Percentiles rank a stretch among this genome's conserved stretches.
These are phyloP conservation scores for Laticauda laticaudata DNA, from an alignment of 2,113 vertebrate species.

Conservation along the genomic window DNA sequence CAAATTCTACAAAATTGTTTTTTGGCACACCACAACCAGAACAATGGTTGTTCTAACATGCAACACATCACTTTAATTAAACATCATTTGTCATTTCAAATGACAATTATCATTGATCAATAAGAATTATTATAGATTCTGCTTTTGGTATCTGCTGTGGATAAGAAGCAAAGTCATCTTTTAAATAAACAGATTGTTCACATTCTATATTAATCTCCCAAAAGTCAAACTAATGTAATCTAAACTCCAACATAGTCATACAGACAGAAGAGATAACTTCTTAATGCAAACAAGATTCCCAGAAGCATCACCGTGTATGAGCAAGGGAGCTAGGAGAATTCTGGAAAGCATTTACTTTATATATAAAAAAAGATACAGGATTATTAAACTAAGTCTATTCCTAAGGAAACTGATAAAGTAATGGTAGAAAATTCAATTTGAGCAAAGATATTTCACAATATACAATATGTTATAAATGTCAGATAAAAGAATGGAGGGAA, in stretches of 20 bases:
- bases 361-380: background rate
- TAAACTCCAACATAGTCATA: background rate
- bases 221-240: background rate
- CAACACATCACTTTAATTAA: background rate
- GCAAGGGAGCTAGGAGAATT: background rate
- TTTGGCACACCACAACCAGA: background rate
- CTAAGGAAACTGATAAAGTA: background rate
- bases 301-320: background rate
- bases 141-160: background rate
- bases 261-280: background rate
- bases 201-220: background rate
- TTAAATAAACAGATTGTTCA: background rate
- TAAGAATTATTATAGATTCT: background rate
- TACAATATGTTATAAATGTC: background rate
- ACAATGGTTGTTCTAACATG: background rate
- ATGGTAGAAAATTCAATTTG: background rate
- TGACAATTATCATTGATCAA: background rate
- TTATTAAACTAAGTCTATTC: background rate
- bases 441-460: background rate
- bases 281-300: background rate
- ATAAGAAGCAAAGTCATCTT: background rate
- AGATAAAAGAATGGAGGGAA: background rate
- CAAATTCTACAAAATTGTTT: background rate
- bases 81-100: background rate
- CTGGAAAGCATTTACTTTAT: background rate